These are phyloP conservation scores for Branchinecta sandiegonensis DNA, from an alignment of 2,888 invertebrate species.

Conservation along the genomic window DNA sequence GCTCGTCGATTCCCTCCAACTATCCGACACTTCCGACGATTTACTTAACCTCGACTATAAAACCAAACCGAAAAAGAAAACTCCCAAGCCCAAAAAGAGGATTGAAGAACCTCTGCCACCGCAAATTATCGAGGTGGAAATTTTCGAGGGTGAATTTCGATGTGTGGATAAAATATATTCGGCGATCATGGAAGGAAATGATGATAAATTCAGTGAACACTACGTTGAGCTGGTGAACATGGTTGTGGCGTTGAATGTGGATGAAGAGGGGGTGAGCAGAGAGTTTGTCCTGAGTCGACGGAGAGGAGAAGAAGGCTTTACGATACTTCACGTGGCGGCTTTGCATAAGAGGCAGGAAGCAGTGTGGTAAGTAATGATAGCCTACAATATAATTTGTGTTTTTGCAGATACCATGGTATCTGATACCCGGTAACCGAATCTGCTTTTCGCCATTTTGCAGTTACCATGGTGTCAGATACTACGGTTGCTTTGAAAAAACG, in stretches of 20 bases:
- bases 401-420: too few relatives aligned
- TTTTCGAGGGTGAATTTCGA: neutral
- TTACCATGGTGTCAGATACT: too few relatives aligned
- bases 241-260: neutral
- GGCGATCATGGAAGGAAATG: neutral
- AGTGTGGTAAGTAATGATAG: neutral
- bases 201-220: neutral
- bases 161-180: neutral
- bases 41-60: neutral
- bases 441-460: too few relatives aligned
- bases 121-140: neutral
- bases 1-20: too few relatives aligned
- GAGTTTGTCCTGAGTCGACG: slow-evolving; percentile 19
- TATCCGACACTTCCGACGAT: neutral
- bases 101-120: neutral
- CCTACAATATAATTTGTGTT: too few relatives aligned
- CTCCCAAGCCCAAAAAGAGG: neutral
- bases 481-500: too few relatives aligned
- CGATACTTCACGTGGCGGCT: slow-evolving; percentile 18
- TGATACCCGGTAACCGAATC: too few relatives aligned
- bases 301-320: slow-evolving; percentile 16
- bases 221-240: neutral
- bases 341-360: neutral
- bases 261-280: neutral
- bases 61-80: neutral